phyloP scores from a whole-genome alignment of 2,797 vertebrate species.

The Syngnathus rostellatus region DNA sequence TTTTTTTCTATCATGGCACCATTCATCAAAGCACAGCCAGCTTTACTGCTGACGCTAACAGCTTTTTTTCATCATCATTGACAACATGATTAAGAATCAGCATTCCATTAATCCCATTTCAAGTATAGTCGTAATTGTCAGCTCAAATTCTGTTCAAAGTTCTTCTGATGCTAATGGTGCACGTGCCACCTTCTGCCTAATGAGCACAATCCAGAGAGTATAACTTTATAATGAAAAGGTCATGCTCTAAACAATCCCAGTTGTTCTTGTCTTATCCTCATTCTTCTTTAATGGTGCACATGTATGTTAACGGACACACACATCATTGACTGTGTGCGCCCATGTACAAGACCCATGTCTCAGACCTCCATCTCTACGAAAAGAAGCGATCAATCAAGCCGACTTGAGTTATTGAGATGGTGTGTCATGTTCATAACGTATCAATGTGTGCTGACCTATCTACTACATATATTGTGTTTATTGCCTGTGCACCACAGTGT shows the following conservation, averaged over 20 bases:
- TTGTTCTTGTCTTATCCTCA: no score
- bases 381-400: background rate
- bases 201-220: constrained; percentile 2
- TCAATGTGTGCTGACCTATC: background rate
- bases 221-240: constrained; percentile 17
- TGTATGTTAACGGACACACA: constrained; percentile 14
- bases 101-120: background rate
- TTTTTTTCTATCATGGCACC: background rate
- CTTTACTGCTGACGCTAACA: background rate
- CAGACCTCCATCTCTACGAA: background rate
- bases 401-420: background rate
- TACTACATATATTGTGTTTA: background rate
- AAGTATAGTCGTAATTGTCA: background rate
- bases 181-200: constrained; percentile 10
- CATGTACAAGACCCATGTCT: background rate
- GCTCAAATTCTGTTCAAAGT: background rate
- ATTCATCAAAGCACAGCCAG: background rate
- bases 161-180: background rate
- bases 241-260: constrained; percentile 7
- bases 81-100: background rate
- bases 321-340: constrained; percentile 16
- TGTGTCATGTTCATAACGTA: background rate
- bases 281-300: background rate
- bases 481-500: background rate
- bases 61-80: background rate